Evolutionary conservation across 1,140 invertebrate species (phyloP).

Genomic region (Streblospio benedicti): DNA sequence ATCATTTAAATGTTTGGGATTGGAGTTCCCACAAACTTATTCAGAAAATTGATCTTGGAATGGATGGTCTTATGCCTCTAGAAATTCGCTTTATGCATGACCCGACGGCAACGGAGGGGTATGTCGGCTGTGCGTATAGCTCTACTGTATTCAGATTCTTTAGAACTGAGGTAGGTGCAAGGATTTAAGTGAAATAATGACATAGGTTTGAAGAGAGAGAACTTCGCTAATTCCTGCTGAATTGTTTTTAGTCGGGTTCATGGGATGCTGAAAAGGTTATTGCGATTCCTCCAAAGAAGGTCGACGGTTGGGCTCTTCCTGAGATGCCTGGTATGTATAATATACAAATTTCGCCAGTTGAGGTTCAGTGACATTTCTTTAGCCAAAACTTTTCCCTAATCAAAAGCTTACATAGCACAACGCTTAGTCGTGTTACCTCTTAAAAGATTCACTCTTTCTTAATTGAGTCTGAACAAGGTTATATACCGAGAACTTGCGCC

Average conservation of each 20-base stretch:
- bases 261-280: conserved; percentile 74
- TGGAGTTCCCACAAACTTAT: conserved; percentile 72
- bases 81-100: conserved; percentile 91
- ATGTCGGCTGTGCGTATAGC: conserved; percentile 71
- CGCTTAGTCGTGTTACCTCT: no score
- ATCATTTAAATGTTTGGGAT: conserved; percentile 76
- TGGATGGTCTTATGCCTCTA: conserved; percentile 73
- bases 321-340: conserved; percentile 58
- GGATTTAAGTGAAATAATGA: no score
- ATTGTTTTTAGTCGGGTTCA: no score
- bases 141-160: conserved; percentile 64
- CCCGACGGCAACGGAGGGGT: conserved; percentile 69
- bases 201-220: no score
- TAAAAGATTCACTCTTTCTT: no score
- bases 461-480: no score
- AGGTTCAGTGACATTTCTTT: no score
- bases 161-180: conserved; percentile 29
- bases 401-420: no score
- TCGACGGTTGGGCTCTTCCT: conserved; percentile 59
- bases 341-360: no score
- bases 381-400: no score
- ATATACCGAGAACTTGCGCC: no score
- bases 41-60: conserved; percentile 78
- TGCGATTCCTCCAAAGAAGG: conserved; percentile 62
- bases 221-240: no score